A percentile compares a stretch with the other conserved stretches of the same genome.
Evolutionary conservation across 1,140 invertebrate species (phyloP).

Genomic region (Neuroterus valhalla): DNA sequence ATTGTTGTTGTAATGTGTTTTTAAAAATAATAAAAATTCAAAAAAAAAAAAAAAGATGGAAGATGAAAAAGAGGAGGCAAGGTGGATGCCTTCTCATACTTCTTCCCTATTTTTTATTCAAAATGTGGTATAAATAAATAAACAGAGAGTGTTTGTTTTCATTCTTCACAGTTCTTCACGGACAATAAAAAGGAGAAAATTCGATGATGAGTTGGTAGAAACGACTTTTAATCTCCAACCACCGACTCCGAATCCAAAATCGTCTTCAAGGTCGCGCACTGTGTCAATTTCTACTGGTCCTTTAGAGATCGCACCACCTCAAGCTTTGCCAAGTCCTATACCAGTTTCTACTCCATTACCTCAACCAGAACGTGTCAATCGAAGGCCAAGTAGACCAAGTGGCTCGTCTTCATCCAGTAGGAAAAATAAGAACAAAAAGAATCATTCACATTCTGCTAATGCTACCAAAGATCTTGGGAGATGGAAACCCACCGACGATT

Average conservation of each 20-base stretch:
- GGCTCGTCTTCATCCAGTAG: constrained; percentile 66
- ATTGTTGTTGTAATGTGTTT: too few species aligned
- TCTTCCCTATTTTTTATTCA: constrained; percentile 12
- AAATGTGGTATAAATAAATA: background rate
- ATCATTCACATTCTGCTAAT: constrained; percentile 71
- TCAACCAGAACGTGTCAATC: constrained; percentile 65
- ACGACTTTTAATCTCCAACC: constrained; percentile 83
- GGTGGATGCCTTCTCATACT: too few species aligned
- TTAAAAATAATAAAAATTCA: too few species aligned
- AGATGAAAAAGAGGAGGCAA: too few species aligned
- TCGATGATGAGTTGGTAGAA: constrained; percentile 97
- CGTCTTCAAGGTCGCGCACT: constrained; percentile 76
- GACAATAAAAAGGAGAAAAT: constrained; percentile 95
- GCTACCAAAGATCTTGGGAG: constrained; percentile 90
- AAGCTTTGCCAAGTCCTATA: constrained; percentile 69
- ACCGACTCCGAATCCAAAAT: constrained; percentile 78
- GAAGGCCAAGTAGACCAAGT: constrained; percentile 62
- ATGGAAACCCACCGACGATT: constrained; percentile 98
- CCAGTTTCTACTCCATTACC: constrained; percentile 62
- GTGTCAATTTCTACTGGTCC: constrained; percentile 71
- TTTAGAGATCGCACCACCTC: constrained; percentile 69
- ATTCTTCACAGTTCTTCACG: constrained; percentile 84
- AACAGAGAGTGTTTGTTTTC: constrained; percentile 12
- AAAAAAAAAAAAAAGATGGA: too few species aligned
- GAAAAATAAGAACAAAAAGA: constrained; percentile 73